phyloP scores from a whole-genome alignment of 1,140 invertebrate genomes.

The Tetraneura akinire region DNA sequence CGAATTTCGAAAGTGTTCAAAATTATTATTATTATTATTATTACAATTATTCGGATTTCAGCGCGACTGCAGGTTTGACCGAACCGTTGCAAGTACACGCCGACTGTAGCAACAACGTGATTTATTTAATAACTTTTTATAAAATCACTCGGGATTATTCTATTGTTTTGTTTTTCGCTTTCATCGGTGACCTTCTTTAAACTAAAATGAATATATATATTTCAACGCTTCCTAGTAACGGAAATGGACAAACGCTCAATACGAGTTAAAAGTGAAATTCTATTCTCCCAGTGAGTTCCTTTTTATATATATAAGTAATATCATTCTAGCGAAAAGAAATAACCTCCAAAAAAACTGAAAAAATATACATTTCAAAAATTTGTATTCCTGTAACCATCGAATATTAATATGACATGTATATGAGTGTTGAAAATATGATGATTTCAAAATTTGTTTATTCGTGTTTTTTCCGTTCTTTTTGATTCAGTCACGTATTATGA shows the following conservation, averaged over 20 bases:
- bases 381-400: too few species aligned
- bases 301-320: not conserved
- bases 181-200: not conserved
- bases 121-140: constrained; percentile 13
- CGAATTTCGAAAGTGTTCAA: not conserved
- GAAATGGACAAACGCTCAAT: not conserved
- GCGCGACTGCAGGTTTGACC: not conserved
- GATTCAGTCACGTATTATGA: not conserved
- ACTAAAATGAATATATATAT: not conserved
- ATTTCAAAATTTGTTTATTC: not conserved
- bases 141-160: not conserved
- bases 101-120: not conserved
- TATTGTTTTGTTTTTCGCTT: constrained; percentile 7
- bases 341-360: not conserved
- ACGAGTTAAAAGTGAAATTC: constrained; percentile 7
- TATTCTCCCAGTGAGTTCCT: not conserved
- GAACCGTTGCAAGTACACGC: not conserved
- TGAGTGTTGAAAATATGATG: not conserved
- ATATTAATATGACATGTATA: too few species aligned
- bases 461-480: not conserved
- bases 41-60: not conserved
- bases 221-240: not conserved
- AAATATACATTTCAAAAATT: not conserved
- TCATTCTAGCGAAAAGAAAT: not conserved
- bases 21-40: constrained; percentile 20